Percentiles rank a stretch among this genome's conserved stretches.
Conservation (phyloP, 2,113 vertebrate species). For the Plecotus auritus region DNA sequence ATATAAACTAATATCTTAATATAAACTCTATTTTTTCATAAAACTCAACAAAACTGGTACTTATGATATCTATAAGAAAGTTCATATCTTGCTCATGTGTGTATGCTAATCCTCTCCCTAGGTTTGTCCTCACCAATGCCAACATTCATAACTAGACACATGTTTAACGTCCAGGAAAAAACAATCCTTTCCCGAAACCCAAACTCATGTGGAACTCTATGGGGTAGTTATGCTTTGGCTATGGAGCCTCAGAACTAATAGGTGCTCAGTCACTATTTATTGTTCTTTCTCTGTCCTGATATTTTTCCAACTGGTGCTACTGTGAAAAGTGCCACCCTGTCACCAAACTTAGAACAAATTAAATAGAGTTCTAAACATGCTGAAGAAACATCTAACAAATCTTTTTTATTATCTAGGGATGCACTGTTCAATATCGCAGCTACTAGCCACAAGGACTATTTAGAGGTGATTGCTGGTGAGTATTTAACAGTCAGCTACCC, state of each 20-base stretch:
- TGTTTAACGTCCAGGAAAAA: background rate
- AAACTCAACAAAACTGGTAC: background rate
- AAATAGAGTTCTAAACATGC: background rate
- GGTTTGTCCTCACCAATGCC: background rate
- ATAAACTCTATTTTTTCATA: constrained; percentile 27
- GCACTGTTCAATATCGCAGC: background rate
- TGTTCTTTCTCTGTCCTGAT: background rate
- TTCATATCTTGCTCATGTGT: background rate
- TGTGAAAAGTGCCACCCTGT: background rate
- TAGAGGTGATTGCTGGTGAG: background rate
- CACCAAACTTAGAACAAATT: background rate
- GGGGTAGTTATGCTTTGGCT: background rate
- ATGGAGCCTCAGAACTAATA: background rate
- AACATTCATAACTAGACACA: background rate
- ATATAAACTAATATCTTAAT: constrained; percentile 34
- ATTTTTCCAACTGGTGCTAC: background rate
- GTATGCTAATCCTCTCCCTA: background rate
- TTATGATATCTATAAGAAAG: background rate
- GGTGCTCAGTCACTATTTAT: background rate
- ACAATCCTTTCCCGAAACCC: accelerated
- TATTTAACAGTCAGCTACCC: background rate
- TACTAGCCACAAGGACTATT: background rate
- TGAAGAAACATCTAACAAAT: background rate
- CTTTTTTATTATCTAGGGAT: background rate
- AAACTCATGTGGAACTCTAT: background rate